Percentiles rank a stretch among this genome's conserved stretches.
Conservation (phyloP, 2,797 vertebrate species). For the Tolypeutes matacus region DNA sequence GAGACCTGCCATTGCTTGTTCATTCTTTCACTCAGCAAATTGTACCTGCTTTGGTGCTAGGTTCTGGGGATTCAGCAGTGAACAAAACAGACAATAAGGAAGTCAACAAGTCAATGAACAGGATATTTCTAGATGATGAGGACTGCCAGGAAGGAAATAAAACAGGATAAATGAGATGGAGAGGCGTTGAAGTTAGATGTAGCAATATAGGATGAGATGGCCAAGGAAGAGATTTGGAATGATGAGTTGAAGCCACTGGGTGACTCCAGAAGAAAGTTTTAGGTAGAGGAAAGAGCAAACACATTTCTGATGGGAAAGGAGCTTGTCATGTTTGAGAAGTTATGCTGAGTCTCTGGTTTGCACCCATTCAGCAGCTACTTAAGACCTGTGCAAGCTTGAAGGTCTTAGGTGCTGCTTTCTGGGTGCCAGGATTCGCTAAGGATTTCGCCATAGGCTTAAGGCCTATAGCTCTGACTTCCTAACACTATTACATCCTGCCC, state of each 20-base stretch:
- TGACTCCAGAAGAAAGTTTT: not conserved
- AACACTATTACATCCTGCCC: too few species aligned
- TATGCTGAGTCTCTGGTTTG: not conserved
- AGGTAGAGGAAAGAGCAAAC: not conserved
- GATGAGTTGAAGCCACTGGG: too few species aligned
- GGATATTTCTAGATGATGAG: not conserved
- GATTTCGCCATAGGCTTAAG: not conserved
- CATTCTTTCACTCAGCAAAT: not conserved
- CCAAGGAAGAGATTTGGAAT: not conserved
- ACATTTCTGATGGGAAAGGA: not conserved
- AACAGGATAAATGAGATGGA: not conserved
- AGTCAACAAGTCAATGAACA: too few species aligned
- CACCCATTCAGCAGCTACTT: not conserved
- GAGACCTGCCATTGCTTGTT: not conserved
- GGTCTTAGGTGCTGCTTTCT: not conserved
- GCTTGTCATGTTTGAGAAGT: not conserved
- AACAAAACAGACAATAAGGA: not conserved
- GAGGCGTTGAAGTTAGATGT: not conserved
- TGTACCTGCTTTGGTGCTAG: not conserved
- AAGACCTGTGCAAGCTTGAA: not conserved
- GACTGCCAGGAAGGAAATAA: not conserved
- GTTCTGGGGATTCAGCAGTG: not conserved
- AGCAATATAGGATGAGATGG: accelerated
- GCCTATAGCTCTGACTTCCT: not conserved
- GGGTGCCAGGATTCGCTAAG: not conserved